Conservation (phyloP, 1,140 invertebrate genomes). For the Adelges cooleyi region DNA sequence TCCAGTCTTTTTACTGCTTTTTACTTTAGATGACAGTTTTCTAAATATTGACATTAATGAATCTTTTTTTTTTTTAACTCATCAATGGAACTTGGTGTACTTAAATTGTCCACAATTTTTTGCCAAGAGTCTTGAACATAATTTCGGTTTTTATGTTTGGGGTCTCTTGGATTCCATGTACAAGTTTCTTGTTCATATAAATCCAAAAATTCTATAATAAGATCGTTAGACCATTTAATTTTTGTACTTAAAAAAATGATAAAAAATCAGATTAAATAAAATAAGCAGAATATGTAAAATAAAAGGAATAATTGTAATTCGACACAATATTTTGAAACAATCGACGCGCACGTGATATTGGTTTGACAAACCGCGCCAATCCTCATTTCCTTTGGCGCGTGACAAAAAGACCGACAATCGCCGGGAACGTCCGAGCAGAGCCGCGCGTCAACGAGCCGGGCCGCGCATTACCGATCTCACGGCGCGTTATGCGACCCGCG, state of each 20-base stretch:
- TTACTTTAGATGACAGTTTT: constrained; percentile 31
- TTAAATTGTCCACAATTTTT: neutral
- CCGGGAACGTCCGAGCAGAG: neutral
- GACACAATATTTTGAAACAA: too few species aligned
- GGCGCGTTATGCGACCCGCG: neutral
- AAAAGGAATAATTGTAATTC: too few species aligned
- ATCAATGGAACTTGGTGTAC: constrained; percentile 30
- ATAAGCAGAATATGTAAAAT: too few species aligned
- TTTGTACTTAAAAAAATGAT: neutral
- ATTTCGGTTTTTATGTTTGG: constrained; percentile 31
- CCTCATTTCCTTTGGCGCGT: neutral
- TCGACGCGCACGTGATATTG: neutral
- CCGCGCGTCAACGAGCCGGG: neutral
- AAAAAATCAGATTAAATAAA: neutral
- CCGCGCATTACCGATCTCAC: neutral
- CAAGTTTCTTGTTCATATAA: constrained; percentile 31
- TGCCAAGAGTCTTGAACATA: constrained; percentile 26
- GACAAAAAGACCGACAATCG: neutral
- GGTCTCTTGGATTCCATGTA: constrained; percentile 32
- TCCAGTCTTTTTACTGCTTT: constrained; percentile 23
- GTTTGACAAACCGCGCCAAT: neutral
- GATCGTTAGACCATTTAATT: neutral
- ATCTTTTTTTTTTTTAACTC: constrained; percentile 36
- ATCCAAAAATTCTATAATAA: constrained; percentile 30
- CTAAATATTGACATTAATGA: constrained; percentile 34